Evolutionary conservation across 2,797 vertebrate species (phyloP).

Genomic region (Hipposideros larvatus): DNA sequence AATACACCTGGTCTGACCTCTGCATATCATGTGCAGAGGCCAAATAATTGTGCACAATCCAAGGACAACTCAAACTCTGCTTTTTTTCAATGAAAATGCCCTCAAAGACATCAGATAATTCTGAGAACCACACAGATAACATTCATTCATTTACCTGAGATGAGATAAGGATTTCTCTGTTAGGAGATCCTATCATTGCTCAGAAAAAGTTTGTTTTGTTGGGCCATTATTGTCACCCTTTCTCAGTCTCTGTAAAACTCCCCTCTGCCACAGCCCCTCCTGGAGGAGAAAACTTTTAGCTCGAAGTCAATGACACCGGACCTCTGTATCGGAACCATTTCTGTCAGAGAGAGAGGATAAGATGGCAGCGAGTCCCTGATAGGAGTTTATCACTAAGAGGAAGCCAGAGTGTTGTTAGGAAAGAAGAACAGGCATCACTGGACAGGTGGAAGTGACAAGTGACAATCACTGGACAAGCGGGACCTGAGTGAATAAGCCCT

Average conservation of each 20-base stretch:
- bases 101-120: not conserved
- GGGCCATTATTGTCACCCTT: not conserved
- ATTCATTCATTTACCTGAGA: not conserved
- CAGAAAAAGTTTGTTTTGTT: not conserved
- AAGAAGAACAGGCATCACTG: not conserved
- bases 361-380: not conserved
- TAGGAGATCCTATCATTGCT: not conserved
- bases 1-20: not conserved
- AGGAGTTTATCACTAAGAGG: not conserved
- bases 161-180: not conserved
- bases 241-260: not conserved
- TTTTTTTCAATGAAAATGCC: not conserved
- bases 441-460: not conserved
- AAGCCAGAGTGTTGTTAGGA: not conserved
- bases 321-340: too few species aligned
- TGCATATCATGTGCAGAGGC: not conserved
- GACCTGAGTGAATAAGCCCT: not conserved
- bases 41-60: not conserved
- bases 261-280: not conserved
- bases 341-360: not conserved
- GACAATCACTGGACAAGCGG: too few species aligned
- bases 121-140: not conserved
- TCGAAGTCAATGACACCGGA: not conserved
- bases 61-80: not conserved
- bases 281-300: not conserved